Conservation (phyloP, 92 coral and sea anemone genomes). For the Parazoanthus darwini region DNA sequence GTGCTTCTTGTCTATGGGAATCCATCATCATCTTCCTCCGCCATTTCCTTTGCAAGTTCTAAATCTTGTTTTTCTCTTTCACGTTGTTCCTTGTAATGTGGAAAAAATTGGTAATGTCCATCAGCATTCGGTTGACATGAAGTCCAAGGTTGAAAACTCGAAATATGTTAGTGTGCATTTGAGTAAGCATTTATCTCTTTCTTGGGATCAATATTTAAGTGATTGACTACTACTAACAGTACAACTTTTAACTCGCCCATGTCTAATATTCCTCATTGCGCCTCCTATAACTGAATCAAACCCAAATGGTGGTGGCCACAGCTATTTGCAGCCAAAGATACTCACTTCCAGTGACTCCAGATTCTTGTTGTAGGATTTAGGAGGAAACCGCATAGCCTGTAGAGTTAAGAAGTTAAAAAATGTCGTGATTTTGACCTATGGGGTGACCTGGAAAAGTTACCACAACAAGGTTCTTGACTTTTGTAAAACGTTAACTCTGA, state of each 20-base stretch:
- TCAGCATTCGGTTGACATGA: not conserved
- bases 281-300: not conserved
- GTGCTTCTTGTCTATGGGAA: constrained; percentile 60
- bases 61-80: constrained; percentile 99
- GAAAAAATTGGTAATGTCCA: constrained; percentile 9
- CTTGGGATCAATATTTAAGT: too few species aligned
- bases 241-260: not conserved
- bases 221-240: too few species aligned
- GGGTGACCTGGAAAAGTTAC: too few species aligned
- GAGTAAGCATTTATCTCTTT: not conserved
- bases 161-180: not conserved
- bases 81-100: constrained; percentile 79
- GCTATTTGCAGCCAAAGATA: not conserved
- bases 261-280: not conserved
- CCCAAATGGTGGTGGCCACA: not conserved
- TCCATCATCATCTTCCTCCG: constrained; percentile 96
- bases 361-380: constrained; percentile 97
- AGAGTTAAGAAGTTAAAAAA: too few species aligned
- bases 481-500: too few species aligned
- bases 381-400: constrained; percentile 99
- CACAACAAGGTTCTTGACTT: too few species aligned
- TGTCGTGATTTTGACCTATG: too few species aligned
- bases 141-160: not conserved
- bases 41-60: constrained; percentile 99
- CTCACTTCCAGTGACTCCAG: constrained; percentile 95